A percentile compares a stretch with the other conserved stretches of the same genome.
phyloP scores from a whole-genome alignment of 2,113 vertebrate species.

The Ciconia stormi region DNA sequence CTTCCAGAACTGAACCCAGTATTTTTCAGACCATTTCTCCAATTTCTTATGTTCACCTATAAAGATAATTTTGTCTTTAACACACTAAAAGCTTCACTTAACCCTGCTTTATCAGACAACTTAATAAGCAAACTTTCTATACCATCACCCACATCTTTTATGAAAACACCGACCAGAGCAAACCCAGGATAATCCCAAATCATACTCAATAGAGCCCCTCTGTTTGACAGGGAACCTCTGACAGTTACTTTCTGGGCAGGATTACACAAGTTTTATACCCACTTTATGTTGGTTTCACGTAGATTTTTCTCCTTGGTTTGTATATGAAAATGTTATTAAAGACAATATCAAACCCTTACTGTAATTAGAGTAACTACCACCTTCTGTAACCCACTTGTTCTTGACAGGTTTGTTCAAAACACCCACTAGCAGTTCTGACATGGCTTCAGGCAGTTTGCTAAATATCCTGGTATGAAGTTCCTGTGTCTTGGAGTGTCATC shows the following conservation, averaged over 20 bases:
- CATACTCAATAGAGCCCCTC: neutral
- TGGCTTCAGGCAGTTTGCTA: neutral
- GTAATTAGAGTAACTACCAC: neutral
- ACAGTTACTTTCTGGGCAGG: neutral
- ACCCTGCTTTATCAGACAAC: neutral
- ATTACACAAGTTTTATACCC: neutral
- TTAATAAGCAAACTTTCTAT: neutral
- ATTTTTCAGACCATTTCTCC: neutral
- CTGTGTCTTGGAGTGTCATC: neutral
- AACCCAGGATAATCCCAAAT: neutral
- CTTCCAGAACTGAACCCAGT: neutral
- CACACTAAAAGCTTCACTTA: neutral
- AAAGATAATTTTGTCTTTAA: neutral
- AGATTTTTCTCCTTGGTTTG: neutral
- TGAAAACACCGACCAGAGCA: neutral
- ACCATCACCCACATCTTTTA: neutral
- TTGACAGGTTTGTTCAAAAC: neutral
- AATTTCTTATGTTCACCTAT: neutral
- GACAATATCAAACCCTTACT: neutral
- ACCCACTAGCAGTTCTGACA: neutral
- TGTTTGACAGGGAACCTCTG: neutral
- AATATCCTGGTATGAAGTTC: neutral
- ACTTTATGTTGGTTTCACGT: neutral
- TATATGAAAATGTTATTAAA: neutral
- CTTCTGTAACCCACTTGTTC: neutral